Percentiles rank a stretch among this genome's conserved stretches.
Conservation (phyloP, 2,797 vertebrate genomes). For the Scomberomorus guttatus region DNA sequence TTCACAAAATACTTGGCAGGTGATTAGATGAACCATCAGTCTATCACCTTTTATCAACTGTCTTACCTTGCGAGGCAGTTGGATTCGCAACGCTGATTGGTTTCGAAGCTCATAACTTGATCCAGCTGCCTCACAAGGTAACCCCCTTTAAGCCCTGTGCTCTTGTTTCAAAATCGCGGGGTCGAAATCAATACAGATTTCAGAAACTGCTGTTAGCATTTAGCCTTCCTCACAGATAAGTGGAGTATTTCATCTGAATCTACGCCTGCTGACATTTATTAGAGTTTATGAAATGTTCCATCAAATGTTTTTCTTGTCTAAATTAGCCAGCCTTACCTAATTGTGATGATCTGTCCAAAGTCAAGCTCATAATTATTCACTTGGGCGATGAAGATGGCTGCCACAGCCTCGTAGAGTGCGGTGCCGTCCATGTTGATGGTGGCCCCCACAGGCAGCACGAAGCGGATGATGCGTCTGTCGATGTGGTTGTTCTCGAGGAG, state of each 20-base stretch:
- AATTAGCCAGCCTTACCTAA: conserved; percentile 86
- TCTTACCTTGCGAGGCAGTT: too few relatives aligned
- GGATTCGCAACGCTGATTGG: too few relatives aligned
- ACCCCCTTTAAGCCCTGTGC: not conserved
- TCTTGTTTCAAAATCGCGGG: not conserved
- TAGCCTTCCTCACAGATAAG: too few relatives aligned
- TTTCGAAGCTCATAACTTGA: too few relatives aligned
- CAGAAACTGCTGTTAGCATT: too few relatives aligned
- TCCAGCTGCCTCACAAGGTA: too few relatives aligned
- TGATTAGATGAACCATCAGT: too few relatives aligned
- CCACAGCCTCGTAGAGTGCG: conserved; percentile 96
- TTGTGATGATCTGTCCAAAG: conserved; percentile 98
- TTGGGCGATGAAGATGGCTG: conserved; percentile 98
- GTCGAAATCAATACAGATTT: too few relatives aligned
- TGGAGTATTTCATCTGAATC: not conserved
- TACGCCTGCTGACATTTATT: not conserved
- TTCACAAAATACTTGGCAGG: too few relatives aligned
- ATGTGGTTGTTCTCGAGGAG: conserved; percentile 99
- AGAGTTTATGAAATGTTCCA: not conserved
- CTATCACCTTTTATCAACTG: too few relatives aligned
- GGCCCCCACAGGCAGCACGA: conserved; percentile 96
- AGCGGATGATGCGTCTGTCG: conserved; percentile 95
- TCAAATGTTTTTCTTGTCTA: not conserved
- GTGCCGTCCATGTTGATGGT: conserved; percentile 99
- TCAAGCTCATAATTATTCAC: conserved; percentile 98